Evolutionary conservation across 2,797 vertebrate species (phyloP).

Genomic region (Tolypeutes matacus): DNA sequence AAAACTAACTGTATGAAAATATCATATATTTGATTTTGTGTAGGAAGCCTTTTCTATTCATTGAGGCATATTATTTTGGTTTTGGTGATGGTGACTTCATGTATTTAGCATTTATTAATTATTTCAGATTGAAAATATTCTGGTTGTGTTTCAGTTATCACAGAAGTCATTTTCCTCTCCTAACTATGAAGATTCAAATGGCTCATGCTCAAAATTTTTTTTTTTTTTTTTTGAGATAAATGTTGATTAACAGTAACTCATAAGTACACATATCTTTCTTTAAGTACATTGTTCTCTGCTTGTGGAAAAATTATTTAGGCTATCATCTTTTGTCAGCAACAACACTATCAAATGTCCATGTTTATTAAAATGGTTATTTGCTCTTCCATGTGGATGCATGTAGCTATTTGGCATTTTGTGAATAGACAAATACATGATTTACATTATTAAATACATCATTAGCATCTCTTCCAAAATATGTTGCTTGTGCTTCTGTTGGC

Average conservation of each 20-base stretch:
- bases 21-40: not conserved
- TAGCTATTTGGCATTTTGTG: not conserved
- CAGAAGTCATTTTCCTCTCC: not conserved
- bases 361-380: conserved; percentile 28
- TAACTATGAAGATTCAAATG: conserved; percentile 32
- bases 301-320: not conserved
- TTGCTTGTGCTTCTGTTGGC: not conserved
- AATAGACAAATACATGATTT: conserved; percentile 34
- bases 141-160: conserved; percentile 25
- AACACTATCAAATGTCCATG: not conserved
- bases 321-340: not conserved
- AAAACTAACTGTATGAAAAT: conserved; percentile 25
- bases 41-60: conserved; percentile 13
- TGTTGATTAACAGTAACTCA: not conserved
- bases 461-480: not conserved
- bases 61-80: not conserved
- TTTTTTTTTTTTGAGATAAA: conserved; percentile 54
- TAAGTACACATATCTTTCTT: not conserved
- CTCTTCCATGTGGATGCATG: not conserved
- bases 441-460: fast-evolving
- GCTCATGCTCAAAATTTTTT: not conserved
- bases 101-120: conserved; percentile 34
- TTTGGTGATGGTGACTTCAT: conserved; percentile 31
- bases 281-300: not conserved
- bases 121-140: conserved; percentile 38